Base-by-base conservation (phyloP, 2,888 invertebrate genomes). In the Eremobia ochroleuca region DNA sequence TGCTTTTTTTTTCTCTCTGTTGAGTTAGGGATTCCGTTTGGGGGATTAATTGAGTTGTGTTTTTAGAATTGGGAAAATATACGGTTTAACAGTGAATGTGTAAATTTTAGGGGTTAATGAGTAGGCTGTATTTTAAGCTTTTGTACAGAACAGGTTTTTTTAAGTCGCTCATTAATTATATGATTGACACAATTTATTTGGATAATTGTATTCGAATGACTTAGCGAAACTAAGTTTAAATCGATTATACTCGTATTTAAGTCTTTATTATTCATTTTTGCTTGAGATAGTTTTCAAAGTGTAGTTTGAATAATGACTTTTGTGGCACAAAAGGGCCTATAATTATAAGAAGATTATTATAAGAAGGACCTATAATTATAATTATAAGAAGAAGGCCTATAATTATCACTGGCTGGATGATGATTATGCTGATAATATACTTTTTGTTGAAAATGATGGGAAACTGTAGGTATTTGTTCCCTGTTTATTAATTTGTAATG, bases 11-110 rank as follows among this genome's bases (percentile, higher is more conserved):
- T 66, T 34, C 43, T 37, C 21, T 59, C n/a, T n/a, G 58, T 76
- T 71, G 71, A 52, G 61, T 69, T 73, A 52, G 59, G 69, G 62
- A 64, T 69, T 73, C 72, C 46, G 74, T 80, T 80, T 66, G 52
- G 55, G 28, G 72, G 58, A 75, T 81, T 64, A 85, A 76, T 81
- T 81, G 72, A 85, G 69, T 80, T 65, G 64, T 80, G 55, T 75
- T 49, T 80, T 72, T 46, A 11, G 34, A 34, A 79, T 74, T 37
- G 34, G 21, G 49, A 1, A 65, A 73, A 64, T 52, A 21, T 78
- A 18, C n/a, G 31, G 49, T 28, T 49, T 73, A 21, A 8, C 21
- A 4, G 18, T 13, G 28, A 37, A 18, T 5, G 52, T 70, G 25
- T 43, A 2, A 46, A 25, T 61, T 61, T 70, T 34, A 25, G 25